phyloP scores from a whole-genome alignment of 1,140 invertebrate genomes.

The Homarus americanus region DNA sequence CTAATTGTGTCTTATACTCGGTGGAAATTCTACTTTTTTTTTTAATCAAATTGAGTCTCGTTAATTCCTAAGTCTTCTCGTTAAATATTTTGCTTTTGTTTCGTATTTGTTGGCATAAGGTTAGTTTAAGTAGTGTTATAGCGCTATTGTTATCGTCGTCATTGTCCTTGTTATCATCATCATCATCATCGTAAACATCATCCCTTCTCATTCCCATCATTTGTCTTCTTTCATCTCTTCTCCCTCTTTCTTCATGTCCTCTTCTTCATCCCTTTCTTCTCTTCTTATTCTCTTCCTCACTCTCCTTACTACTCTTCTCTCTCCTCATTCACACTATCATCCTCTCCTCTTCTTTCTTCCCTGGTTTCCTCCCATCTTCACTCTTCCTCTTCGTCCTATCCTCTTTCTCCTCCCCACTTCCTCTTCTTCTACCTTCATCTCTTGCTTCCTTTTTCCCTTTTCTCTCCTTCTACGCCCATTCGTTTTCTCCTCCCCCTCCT shows the following conservation, averaged over 20 bases:
- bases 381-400: too few relatives aligned
- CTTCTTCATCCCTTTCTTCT: not conserved
- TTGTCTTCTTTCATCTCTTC: not conserved
- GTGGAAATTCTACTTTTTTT: too few relatives aligned
- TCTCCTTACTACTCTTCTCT: not conserved
- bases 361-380: not conserved
- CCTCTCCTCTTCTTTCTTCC: not conserved
- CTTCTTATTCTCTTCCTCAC: not conserved
- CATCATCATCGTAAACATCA: not conserved
- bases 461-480: not conserved
- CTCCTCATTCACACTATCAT: too few relatives aligned
- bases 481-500: not conserved
- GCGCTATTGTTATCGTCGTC: too few relatives aligned
- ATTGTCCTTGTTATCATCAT: too few relatives aligned
- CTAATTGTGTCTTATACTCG: too few relatives aligned
- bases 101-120: too few relatives aligned
- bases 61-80: too few relatives aligned
- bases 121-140: too few relatives aligned
- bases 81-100: too few relatives aligned
- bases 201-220: not conserved
- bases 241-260: not conserved
- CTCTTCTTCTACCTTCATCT: not conserved
- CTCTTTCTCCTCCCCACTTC: not conserved
- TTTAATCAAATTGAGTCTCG: too few relatives aligned
- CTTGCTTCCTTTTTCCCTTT: not conserved